A percentile compares a stretch with the other conserved stretches of the same genome.
Conservation (phyloP, 2,797 vertebrate genomes). For the Acanthurus tractus region DNA sequence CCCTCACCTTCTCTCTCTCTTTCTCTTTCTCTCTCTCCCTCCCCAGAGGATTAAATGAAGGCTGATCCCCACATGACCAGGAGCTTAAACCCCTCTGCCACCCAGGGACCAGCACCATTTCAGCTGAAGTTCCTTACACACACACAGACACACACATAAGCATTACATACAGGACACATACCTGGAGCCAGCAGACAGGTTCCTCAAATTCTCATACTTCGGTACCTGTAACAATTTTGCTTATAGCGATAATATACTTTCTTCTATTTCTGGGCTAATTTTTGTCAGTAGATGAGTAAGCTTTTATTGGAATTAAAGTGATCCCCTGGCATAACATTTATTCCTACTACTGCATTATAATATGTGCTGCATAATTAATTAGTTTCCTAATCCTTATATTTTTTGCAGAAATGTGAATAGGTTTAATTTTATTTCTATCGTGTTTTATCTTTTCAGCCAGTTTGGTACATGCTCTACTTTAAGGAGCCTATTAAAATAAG, state of each 20-base stretch:
- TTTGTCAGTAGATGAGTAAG: neutral
- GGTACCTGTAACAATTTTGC: neutral
- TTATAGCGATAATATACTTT: neutral
- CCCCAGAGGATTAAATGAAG: slow-evolving; percentile 79
- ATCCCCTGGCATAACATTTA: neutral
- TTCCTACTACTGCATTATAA: neutral
- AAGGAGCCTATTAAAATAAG: neutral
- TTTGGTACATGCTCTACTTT: neutral
- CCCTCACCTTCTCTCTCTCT: slow-evolving; percentile 33
- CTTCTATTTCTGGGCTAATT: neutral
- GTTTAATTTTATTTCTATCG: neutral
- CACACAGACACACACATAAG: neutral
- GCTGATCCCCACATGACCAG: slow-evolving; percentile 85
- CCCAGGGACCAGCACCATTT: slow-evolving; percentile 59
- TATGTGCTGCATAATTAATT: neutral
- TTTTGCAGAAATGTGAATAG: neutral
- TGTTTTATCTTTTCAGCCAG: neutral
- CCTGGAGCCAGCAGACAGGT: neutral
- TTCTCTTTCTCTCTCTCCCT: slow-evolving; percentile 39
- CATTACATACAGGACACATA: neutral
- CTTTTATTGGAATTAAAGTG: neutral
- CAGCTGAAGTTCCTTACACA: slow-evolving; percentile 29
- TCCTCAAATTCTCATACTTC: neutral
- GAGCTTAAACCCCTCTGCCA: slow-evolving; percentile 77
- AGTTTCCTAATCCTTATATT: too few relatives aligned